Percentiles rank a stretch among this genome's conserved stretches.
phyloP scores from a whole-genome alignment of 1,140 invertebrate genomes.

The Euwallacea fornicatus region DNA sequence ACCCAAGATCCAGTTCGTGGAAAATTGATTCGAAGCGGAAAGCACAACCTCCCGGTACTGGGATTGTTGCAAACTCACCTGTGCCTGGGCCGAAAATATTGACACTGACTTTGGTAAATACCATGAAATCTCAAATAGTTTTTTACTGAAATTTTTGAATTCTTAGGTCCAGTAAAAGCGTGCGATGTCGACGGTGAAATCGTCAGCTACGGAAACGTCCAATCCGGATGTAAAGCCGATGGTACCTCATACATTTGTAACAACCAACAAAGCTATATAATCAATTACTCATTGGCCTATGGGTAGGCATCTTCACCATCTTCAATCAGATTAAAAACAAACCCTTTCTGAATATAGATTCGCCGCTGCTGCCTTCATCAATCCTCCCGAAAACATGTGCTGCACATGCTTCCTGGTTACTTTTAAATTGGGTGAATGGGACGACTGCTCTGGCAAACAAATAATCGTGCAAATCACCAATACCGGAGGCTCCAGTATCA shows the following conservation, averaged over 20 bases:
- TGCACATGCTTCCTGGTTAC: conserved; percentile 29
- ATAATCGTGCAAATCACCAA: conserved; percentile 34
- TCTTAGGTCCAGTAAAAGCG: conserved; percentile 27
- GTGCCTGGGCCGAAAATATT: conserved; percentile 33
- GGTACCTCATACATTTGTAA: conserved; percentile 31
- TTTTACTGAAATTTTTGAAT: neutral
- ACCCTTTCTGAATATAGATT: conserved; percentile 7
- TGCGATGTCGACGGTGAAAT: conserved; percentile 25
- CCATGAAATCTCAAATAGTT: too few relatives aligned
- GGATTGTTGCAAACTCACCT: conserved; percentile 41
- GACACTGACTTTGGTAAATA: conserved; percentile 26
- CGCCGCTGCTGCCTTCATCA: conserved; percentile 27
- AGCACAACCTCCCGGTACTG: conserved; percentile 37
- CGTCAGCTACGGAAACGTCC: conserved; percentile 22
- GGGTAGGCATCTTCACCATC: too few relatives aligned
- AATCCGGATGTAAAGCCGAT: conserved; percentile 30
- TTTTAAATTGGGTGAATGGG: conserved; percentile 19
- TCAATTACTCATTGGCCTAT: conserved; percentile 33
- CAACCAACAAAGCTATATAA: conserved; percentile 18
- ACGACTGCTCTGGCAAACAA: conserved; percentile 24
- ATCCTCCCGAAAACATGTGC: conserved; percentile 32
- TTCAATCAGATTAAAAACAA: conserved; percentile 3
- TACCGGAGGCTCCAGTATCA: conserved; percentile 27
- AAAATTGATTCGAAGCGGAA: conserved; percentile 18
- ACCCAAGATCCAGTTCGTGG: conserved; percentile 26